Evolutionary conservation across 1,140 invertebrate species (phyloP).

Genomic region (Orussus abietinus): DNA sequence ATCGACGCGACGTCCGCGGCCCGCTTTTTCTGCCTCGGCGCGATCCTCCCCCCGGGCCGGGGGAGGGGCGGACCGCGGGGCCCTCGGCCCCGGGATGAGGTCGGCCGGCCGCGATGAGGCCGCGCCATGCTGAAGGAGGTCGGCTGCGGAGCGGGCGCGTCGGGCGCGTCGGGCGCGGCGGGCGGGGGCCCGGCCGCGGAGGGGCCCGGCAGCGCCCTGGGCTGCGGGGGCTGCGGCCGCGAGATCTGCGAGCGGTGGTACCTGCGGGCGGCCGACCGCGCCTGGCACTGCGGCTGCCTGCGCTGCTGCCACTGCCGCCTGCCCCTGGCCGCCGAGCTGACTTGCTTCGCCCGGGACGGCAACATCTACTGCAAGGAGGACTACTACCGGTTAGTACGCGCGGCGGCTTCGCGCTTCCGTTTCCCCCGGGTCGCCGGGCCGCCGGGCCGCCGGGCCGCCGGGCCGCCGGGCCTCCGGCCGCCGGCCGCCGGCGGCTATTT

Average conservation of each 20-base stretch:
- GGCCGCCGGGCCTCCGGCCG: constrained; percentile 7
- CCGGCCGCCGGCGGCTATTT: constrained; percentile 42
- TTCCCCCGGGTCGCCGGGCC: too few relatives aligned
- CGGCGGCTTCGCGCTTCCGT: constrained; percentile 1
- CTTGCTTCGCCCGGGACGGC: constrained; percentile 85
- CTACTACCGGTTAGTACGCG: constrained; percentile 81
- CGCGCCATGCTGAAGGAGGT: constrained; percentile 51
- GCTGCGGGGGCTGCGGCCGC: constrained; percentile 48
- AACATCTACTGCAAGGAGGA: constrained; percentile 94
- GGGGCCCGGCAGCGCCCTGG: constrained; percentile 26
- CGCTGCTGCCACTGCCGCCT: constrained; percentile 83
- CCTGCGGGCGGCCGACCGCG: constrained; percentile 79
- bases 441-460: not conserved
- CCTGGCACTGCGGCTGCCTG: constrained; percentile 85
- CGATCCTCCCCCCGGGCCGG: not conserved
- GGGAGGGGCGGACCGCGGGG: not conserved
- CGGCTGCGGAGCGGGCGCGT: constrained; percentile 39
- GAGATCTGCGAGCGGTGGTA: constrained; percentile 65
- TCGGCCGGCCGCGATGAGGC: constrained; percentile 9
- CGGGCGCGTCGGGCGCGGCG: constrained; percentile 15
- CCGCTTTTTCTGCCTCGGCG: constrained; percentile 1
- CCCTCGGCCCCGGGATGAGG: not conserved
- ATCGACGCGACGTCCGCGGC: not conserved
- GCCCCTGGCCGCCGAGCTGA: constrained; percentile 78
- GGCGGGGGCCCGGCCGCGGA: constrained; percentile 28